A percentile compares a stretch with the other conserved stretches of the same genome.
Conservation (phyloP, 2,888 invertebrate species). For the Zelleria hepariella region DNA sequence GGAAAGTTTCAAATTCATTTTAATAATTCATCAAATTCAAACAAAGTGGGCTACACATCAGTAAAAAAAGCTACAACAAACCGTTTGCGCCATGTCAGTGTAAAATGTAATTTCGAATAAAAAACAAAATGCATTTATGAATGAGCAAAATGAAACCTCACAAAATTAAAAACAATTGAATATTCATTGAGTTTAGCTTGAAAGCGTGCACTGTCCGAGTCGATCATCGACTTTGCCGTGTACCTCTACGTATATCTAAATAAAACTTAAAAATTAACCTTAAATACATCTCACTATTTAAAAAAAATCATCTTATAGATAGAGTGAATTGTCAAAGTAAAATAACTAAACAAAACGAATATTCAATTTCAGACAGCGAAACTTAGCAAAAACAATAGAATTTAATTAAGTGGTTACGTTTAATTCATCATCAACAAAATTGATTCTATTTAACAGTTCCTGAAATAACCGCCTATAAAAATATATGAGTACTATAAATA, state of each 20-base stretch:
- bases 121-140: conserved; percentile 4
- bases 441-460: conserved; percentile 57
- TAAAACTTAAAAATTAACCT: conserved; percentile 45
- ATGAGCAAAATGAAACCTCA: neutral
- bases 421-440: conserved; percentile 43
- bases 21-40: conserved; percentile 57
- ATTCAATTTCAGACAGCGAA: neutral
- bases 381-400: neutral
- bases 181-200: neutral
- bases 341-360: conserved; percentile 13
- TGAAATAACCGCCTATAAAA: conserved; percentile 66
- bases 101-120: neutral
- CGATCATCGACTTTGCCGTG: neutral
- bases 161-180: neutral
- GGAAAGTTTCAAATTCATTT: conserved; percentile 69
- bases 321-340: neutral
- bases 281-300: conserved; percentile 43
- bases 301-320: neutral
- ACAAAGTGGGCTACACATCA: conserved; percentile 39
- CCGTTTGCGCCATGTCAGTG: neutral
- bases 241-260: conserved; percentile 34
- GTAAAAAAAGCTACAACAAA: conserved; percentile 34
- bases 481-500: conserved; percentile 48
- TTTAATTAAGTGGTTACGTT: neutral
- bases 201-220: neutral